Evolutionary conservation across 2,797 vertebrate species (phyloP), one percentile per base, ranked within the genome.

Genomic region (Epinephelus malabaricus): DNA sequence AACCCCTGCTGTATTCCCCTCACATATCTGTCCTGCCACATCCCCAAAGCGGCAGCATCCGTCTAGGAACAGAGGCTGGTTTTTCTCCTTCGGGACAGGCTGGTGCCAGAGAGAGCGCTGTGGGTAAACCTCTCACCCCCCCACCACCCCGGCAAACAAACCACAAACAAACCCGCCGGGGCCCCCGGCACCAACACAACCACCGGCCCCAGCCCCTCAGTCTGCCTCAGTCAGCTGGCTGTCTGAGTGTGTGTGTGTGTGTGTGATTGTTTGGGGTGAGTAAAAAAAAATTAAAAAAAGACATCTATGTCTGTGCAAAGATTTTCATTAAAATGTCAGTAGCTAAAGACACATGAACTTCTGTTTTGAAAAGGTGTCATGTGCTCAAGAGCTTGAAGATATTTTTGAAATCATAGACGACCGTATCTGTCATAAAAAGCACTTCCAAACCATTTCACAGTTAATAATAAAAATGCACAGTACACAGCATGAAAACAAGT

Each of bases 31-130:
- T 67, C 70, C 78, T 43, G 74, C 79, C 83, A 81, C 83, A 77
- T 76, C 78, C 81, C 84, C 83, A 74, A 67, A 85, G 76, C 59
- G 54, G 76, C 78, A 76, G 84, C 82, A 73, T 82, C 83, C 30
- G 66, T 82, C 68, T 73, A 63, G 67, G 86, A 89, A 90, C 86
- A 90, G 75, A 89, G 86, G 76, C 83, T 67, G 83, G 67, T 82
- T 81, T 88, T 74, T 85, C 79, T 90, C 90, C 90, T 85, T 60
- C 12, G 87, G 91, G 90, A 93, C 90, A 89, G 88, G n/a, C 92
- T 92, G 92, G 92, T 93, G 92, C 92, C 92, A 92, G 87, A 85
- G 75, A 88, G 82, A 86, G 84, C 82, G 55, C 81, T 83, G 87
- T 86, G 91, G 88, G 86, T 86, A 92, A 91, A 89, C 79, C 86